Conservation (phyloP, 2,888 invertebrate genomes). For the Cremastinae sp. region DNA sequence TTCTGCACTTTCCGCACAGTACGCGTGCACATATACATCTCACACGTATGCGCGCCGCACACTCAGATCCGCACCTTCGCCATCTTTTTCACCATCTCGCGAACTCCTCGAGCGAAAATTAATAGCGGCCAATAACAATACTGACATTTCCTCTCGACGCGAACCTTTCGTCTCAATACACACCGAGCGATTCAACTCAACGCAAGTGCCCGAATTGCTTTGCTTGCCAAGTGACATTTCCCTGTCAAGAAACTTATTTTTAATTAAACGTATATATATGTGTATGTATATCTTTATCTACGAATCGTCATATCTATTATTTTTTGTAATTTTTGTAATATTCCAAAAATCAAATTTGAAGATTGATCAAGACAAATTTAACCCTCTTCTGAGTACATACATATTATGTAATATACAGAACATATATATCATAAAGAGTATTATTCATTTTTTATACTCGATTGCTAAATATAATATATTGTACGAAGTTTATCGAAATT, state of each 20-base stretch:
- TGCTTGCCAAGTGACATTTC: neutral
- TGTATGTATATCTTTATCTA: too few relatives aligned
- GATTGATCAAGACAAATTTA: too few relatives aligned
- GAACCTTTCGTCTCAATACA: slow-evolving; percentile 43
- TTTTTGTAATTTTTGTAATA: too few relatives aligned
- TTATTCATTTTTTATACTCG: too few relatives aligned
- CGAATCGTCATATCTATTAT: too few relatives aligned
- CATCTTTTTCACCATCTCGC: slow-evolving; percentile 43
- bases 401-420: too few relatives aligned
- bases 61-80: slow-evolving; percentile 17
- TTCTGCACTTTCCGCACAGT: slow-evolving; percentile 23
- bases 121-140: slow-evolving; percentile 76
- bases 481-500: too few relatives aligned
- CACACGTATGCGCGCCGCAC: slow-evolving; percentile 9
- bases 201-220: slow-evolving; percentile 8
- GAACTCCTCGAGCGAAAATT: slow-evolving; percentile 62
- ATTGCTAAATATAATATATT: too few relatives aligned
- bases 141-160: slow-evolving; percentile 69
- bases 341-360: too few relatives aligned
- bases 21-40: slow-evolving; percentile 1
- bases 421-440: too few relatives aligned
- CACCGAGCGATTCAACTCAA: slow-evolving; percentile 1
- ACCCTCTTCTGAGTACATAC: too few relatives aligned
- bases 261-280: too few relatives aligned
- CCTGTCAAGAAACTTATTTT: neutral